phyloP scores from a whole-genome alignment of 2,888 invertebrate species.

The Agrilus cyanescens region DNA sequence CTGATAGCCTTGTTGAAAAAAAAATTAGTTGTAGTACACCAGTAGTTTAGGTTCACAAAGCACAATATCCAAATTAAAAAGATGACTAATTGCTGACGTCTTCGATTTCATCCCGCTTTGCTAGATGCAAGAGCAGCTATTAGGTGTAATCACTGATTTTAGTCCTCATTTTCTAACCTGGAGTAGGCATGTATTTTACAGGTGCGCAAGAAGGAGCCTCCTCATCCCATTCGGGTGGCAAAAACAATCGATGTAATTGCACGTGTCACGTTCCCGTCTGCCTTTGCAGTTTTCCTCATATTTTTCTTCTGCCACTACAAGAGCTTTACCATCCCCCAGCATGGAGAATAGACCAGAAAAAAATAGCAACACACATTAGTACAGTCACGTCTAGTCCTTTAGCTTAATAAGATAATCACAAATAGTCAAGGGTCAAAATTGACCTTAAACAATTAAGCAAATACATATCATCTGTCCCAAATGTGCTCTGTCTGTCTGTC shows the following conservation, averaged over 20 bases:
- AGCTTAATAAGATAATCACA: too few relatives aligned
- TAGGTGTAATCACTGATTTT: constrained; percentile 10
- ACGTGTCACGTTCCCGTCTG: constrained; percentile 85
- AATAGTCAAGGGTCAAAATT: too few relatives aligned
- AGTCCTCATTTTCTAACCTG: constrained; percentile 24
- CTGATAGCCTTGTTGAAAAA: too few relatives aligned
- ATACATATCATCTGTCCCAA: background rate
- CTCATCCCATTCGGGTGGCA: constrained; percentile 85
- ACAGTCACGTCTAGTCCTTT: too few relatives aligned
- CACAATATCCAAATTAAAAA: too few relatives aligned
- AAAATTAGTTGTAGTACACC: too few relatives aligned
- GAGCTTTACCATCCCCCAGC: constrained; percentile 56
- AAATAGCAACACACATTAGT: background rate
- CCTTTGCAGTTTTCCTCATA: constrained; percentile 85
- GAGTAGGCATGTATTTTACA: constrained; percentile 68
- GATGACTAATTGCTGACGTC: too few relatives aligned
- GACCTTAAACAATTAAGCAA: too few relatives aligned
- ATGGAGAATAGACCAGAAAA: constrained; percentile 14
- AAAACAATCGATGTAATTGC: constrained; percentile 93
- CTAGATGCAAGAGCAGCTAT: constrained; percentile 3
- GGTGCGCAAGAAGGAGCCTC: constrained; percentile 83
- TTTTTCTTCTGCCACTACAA: constrained; percentile 94
- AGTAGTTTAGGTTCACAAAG: too few relatives aligned
- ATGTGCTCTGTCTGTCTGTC: background rate
- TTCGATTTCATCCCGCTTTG: background rate